Percentiles rank a stretch among this genome's conserved stretches.
phyloP scores from a whole-genome alignment of 2,888 invertebrate species.

The Zaprionus lineosus region DNA sequence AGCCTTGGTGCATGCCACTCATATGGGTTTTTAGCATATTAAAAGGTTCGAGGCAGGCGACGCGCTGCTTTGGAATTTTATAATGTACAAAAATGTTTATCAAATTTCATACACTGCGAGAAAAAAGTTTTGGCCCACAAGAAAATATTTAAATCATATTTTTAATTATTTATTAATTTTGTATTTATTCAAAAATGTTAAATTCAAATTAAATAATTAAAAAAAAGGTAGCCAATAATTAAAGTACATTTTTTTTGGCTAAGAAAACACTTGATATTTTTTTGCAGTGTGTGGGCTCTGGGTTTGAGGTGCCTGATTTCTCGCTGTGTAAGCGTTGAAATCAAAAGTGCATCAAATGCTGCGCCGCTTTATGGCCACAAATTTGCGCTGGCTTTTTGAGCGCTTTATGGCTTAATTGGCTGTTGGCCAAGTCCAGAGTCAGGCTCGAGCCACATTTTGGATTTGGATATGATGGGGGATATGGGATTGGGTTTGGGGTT shows the following conservation, averaged over 20 bases:
- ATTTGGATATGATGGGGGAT: too few relatives aligned
- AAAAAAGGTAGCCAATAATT: too few relatives aligned
- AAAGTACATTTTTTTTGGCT: background rate
- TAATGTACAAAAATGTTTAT: constrained; percentile 32
- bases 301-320: constrained; percentile 6
- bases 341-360: constrained; percentile 59
- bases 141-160: background rate
- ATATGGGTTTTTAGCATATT: background rate
- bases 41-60: constrained; percentile 3
- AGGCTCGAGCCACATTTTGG: constrained; percentile 1
- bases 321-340: constrained; percentile 26
- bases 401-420: constrained; percentile 74
- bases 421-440: background rate
- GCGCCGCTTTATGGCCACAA: constrained; percentile 70
- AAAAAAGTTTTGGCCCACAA: background rate
- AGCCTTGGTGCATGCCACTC: too few relatives aligned
- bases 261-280: background rate
- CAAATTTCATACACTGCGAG: constrained; percentile 23
- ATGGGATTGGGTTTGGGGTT: too few relatives aligned
- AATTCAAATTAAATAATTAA: too few relatives aligned
- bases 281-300: background rate
- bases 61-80: constrained; percentile 15
- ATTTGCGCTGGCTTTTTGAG: constrained; percentile 76
- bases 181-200: too few relatives aligned
- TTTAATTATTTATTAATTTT: too few relatives aligned